A percentile compares a stretch with the other conserved stretches of the same genome.
These are phyloP conservation scores for Gyrodactylus salaris DNA, from an alignment of 1,140 invertebrate species.

Conservation along the genomic window DNA sequence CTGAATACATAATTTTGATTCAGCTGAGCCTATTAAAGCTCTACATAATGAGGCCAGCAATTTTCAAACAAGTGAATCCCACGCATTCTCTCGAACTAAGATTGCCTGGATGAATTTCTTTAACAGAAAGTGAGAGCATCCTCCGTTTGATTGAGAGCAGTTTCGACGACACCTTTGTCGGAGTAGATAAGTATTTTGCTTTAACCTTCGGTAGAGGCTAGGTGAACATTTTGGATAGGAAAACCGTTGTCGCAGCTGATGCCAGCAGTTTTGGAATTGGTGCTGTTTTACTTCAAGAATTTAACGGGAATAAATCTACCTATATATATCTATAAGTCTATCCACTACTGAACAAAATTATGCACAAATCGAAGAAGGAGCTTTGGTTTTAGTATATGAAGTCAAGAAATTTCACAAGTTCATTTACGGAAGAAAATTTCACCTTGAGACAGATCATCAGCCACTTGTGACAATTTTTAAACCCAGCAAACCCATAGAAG, in stretches of 20 bases:
- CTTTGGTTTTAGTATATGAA: constrained; percentile 20
- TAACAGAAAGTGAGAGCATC: too few species aligned
- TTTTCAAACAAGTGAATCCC: too few species aligned
- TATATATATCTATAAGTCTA: constrained; percentile 19
- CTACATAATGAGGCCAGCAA: too few species aligned
- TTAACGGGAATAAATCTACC: background rate
- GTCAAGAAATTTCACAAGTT: constrained; percentile 24
- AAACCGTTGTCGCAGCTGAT: constrained; percentile 11
- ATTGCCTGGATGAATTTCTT: too few species aligned
- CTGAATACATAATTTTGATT: too few species aligned
- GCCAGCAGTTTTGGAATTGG: constrained; percentile 13
- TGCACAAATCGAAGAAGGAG: constrained; percentile 25
- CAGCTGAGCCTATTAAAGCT: too few species aligned
- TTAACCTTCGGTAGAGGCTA: too few species aligned
- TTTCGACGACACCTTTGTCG: too few species aligned
- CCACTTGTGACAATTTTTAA: constrained; percentile 18
- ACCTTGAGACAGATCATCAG: constrained; percentile 21
- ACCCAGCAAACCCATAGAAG: constrained; percentile 13
- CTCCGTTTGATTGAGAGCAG: too few species aligned
- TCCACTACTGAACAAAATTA: constrained; percentile 22
- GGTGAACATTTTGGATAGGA: too few species aligned
- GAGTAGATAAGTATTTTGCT: too few species aligned
- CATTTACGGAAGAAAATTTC: constrained; percentile 18
- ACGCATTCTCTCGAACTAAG: too few species aligned
- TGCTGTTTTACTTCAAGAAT: constrained; percentile 13